A percentile compares a stretch with the other conserved stretches of the same genome.
Conservation (phyloP, 2,888 invertebrate genomes). For the Serripes groenlandicus region DNA sequence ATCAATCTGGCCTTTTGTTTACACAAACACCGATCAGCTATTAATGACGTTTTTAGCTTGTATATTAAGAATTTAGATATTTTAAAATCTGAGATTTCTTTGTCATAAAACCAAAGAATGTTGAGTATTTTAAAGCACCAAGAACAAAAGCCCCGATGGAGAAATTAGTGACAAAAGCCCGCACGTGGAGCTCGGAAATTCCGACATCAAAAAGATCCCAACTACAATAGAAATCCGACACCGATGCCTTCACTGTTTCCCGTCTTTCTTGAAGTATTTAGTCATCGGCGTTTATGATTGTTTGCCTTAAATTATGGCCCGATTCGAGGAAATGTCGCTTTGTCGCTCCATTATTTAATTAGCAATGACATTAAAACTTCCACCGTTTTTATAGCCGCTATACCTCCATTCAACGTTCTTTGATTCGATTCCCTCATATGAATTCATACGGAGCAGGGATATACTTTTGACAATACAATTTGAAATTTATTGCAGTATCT, state of each 20-base stretch:
- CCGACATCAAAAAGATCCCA: constrained; percentile 55
- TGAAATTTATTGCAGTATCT: no score
- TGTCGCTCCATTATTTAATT: constrained; percentile 69
- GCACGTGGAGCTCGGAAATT: constrained; percentile 29
- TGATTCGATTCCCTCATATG: no score
- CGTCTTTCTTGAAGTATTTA: no score
- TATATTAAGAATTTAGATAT: background rate
- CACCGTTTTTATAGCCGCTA: constrained; percentile 40
- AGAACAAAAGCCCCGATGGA: background rate
- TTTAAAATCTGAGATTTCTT: background rate
- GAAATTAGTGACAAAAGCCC: constrained; percentile 24
- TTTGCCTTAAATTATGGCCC: constrained; percentile 59
- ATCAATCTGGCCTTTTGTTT: no score
- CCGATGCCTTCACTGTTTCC: constrained; percentile 17
- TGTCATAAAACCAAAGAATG: background rate
- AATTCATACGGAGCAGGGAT: no score
- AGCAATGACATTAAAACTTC: constrained; percentile 61
- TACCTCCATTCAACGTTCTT: no score
- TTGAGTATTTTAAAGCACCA: background rate
- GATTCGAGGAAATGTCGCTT: constrained; percentile 65
- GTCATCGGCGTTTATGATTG: constrained; percentile 40
- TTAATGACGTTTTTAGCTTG: background rate
- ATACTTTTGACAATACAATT: no score
- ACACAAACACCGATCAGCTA: background rate
- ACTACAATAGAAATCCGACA: constrained; percentile 50